Conservation (phyloP, 2,113 vertebrate species). For the Meles meles region DNA sequence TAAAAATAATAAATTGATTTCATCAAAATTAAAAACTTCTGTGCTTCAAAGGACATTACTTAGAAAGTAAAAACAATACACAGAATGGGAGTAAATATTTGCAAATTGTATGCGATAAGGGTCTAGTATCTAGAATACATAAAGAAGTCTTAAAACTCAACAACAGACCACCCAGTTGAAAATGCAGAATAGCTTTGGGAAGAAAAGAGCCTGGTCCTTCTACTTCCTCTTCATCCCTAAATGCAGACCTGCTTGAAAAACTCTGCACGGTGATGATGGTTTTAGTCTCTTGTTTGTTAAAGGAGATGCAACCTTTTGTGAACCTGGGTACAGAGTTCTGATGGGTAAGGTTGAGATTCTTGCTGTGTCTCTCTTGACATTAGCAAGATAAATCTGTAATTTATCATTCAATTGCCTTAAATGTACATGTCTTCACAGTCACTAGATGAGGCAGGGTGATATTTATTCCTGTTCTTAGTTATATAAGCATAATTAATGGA, state of each 20-base stretch:
- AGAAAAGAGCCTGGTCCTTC: conserved; percentile 77
- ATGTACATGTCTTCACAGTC: neutral
- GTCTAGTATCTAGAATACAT: neutral
- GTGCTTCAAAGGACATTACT: neutral
- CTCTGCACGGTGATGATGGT: conserved; percentile 82
- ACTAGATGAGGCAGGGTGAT: neutral
- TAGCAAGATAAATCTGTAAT: neutral
- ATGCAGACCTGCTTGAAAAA: conserved; percentile 84
- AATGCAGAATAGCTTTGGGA: conserved; percentile 69
- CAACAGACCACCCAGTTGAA: neutral
- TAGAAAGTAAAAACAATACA: neutral
- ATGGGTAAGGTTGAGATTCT: neutral
- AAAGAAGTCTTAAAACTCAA: neutral
- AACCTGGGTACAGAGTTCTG: neutral
- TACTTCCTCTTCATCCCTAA: conserved; percentile 73
- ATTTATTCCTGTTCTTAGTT: conserved; percentile 6
- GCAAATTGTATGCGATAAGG: neutral
- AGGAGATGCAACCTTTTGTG: neutral
- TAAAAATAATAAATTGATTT: neutral
- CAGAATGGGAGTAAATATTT: neutral
- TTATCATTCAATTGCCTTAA: neutral
- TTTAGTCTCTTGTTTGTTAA: neutral
- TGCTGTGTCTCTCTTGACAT: neutral
- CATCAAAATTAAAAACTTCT: neutral
- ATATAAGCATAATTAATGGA: neutral